phyloP scores from a whole-genome alignment of 2,888 invertebrate genomes.

The Amiota communis region DNA sequence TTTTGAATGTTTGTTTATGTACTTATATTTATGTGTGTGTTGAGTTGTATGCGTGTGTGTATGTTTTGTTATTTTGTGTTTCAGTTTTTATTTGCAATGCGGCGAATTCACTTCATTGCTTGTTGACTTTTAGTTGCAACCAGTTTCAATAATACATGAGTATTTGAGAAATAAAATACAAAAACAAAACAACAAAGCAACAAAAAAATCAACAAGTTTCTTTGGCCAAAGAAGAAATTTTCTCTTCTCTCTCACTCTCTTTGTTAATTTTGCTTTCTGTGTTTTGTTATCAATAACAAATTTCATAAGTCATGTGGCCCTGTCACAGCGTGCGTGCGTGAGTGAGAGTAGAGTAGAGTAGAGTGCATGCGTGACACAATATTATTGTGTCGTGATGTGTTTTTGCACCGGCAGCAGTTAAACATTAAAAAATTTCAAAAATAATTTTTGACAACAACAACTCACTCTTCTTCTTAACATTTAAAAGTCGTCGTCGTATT shows the following conservation, averaged over 20 bases:
- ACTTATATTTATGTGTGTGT: neutral
- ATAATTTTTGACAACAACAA: neutral
- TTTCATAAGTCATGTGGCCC: neutral
- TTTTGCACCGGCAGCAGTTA: neutral
- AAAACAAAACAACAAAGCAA: neutral
- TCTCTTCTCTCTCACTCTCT: neutral
- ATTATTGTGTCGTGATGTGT: neutral
- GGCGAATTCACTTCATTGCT: neutral
- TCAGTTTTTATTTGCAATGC: neutral
- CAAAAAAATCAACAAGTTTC: neutral
- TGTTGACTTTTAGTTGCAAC: neutral
- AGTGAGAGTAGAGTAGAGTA: neutral
- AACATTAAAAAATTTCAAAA: neutral
- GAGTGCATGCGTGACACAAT: neutral
- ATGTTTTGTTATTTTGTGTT: neutral
- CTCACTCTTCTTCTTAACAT: no score
- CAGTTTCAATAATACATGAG: neutral
- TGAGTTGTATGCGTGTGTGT: neutral
- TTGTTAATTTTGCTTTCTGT: no score
- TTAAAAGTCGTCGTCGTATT: neutral
- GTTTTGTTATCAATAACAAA: no score
- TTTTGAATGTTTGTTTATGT: no score
- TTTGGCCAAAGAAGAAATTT: neutral
- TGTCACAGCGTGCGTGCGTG: neutral
- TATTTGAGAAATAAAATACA: neutral